phyloP scores from a whole-genome alignment of 1,140 invertebrate species.

The Zophobas atratus region DNA sequence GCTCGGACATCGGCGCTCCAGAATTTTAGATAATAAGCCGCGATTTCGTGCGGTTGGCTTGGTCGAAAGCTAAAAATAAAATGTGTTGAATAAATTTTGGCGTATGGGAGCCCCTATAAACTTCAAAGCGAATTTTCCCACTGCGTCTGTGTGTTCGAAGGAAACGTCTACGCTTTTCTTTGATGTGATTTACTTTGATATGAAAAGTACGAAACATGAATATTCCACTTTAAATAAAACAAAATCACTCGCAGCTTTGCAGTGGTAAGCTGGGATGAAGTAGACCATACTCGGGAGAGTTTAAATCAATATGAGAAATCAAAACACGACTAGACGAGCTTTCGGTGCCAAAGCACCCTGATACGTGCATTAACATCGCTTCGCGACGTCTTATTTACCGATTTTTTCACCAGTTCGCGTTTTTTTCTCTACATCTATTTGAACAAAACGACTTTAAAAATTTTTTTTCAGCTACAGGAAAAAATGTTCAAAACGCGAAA shows the following conservation, averaged over 20 bases:
- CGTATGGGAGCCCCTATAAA: conserved; percentile 46
- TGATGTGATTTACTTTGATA: conserved; percentile 60
- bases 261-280: conserved; percentile 44
- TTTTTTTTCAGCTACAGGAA: no score
- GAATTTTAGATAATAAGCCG: conserved; percentile 1
- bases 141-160: conserved; percentile 38
- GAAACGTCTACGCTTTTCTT: conserved; percentile 47
- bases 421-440: no score
- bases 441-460: no score
- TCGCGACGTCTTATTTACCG: not conserved
- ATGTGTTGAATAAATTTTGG: conserved; percentile 42
- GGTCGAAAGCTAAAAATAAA: conserved; percentile 28
- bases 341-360: not conserved
- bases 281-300: conserved; percentile 43
- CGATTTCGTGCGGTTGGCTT: not conserved
- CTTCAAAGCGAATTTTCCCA: conserved; percentile 50
- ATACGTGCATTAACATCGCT: not conserved
- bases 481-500: no score
- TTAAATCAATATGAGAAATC: conserved; percentile 49
- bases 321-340: conserved; percentile 38
- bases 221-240: conserved; percentile 54
- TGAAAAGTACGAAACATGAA: conserved; percentile 57
- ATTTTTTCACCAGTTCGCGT: no score
- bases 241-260: conserved; percentile 43
- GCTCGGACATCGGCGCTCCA: not conserved